These are phyloP conservation scores for Cactoblastis cactorum DNA, from an alignment of 2,888 invertebrate species.

Conservation along the genomic window DNA sequence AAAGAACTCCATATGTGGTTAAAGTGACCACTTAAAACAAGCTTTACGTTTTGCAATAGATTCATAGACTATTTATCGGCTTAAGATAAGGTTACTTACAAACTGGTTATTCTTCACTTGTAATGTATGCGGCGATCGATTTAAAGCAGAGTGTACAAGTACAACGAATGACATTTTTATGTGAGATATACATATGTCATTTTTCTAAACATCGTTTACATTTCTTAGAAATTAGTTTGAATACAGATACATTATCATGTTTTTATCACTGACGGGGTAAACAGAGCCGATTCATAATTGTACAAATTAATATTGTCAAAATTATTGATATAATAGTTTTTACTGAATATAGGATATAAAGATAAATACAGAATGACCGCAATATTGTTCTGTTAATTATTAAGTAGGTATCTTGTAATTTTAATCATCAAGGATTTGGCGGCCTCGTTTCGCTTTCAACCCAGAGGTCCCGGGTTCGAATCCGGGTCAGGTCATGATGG, in stretches of 20 bases:
- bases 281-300: no score
- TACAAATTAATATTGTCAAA: no score
- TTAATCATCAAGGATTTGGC: no score
- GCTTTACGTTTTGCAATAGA: slow-evolving; percentile 41
- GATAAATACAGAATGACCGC: no score
- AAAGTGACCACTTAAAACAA: slow-evolving; percentile 35
- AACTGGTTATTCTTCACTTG: slow-evolving; percentile 29
- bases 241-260: neutral
- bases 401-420: no score
- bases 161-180: neutral
- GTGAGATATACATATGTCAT: neutral
- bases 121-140: slow-evolving; percentile 21
- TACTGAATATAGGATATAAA: no score
- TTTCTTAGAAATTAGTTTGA: slow-evolving; percentile 20
- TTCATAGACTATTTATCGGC: slow-evolving; percentile 40
- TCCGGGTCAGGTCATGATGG: no score
- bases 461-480: no score
- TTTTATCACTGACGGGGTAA: no score
- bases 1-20: slow-evolving; percentile 36
- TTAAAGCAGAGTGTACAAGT: slow-evolving; percentile 28
- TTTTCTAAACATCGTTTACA: slow-evolving; percentile 19
- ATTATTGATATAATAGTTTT: no score
- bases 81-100: slow-evolving; percentile 29
- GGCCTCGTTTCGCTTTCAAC: no score
- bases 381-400: no score